Base-by-base conservation (phyloP, 2,113 vertebrate genomes). In the Cyanoliseus patagonus region DNA sequence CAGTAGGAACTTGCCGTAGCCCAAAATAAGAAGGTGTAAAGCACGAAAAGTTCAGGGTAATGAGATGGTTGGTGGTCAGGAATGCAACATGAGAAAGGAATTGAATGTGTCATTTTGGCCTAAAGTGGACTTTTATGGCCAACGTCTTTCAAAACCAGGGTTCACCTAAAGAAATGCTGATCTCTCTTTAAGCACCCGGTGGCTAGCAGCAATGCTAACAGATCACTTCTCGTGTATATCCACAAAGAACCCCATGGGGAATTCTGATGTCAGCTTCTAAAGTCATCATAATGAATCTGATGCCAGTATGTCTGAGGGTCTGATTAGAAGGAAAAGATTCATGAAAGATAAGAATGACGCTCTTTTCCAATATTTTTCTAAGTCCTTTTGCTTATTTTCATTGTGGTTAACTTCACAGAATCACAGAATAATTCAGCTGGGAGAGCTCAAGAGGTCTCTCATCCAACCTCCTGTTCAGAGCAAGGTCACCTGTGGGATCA, bases 281-380 rank as follows among this genome's bases (percentile, higher is more conserved):
- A 95, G 92, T 27, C 41, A 3, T 53, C 2, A 0, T 86, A 96
- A 94, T 86, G 91, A 89, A 86, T 10, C 49, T 46, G 88, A 94
- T 95, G 92, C 75, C 92, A 95, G 81, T 41, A 27, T 92, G 94
- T 95, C 92, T 97, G 79, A 91, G 80, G 82, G 73, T 79, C 83
- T 93, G 75, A 95, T 92, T 94, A 92, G 44, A 91, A 95, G 88
- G 57, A 39, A 81, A 68, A 94, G 96, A 93, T 96, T 53, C 74
- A 41, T 25, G 87, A 70, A 91, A 76, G 90, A 85, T 88, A 95
- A 94, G 83, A 86, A 74, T 17, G 41, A 61, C 84, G 24, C 59
- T 93, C 70, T 75, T 90, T 90, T 55, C 79, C 92, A 86, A 68
- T 94, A 83, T 85, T 94, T 97, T 95, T 81, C 64, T 59, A 93